Base-by-base conservation (phyloP, 2,113 vertebrate species). In the Myotis brandtii region DNA sequence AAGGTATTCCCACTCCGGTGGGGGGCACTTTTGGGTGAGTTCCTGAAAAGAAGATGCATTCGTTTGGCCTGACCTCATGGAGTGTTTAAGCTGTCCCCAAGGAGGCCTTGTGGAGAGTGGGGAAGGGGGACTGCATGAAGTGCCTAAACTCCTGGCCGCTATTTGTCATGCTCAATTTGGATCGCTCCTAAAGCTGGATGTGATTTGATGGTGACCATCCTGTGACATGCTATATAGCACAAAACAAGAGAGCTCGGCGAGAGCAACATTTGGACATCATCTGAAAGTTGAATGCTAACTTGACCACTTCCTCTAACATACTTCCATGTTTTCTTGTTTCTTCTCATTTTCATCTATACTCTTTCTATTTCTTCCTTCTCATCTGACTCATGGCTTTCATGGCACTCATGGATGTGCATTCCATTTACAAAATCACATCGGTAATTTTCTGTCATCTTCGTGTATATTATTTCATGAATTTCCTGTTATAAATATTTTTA, bases 401-500 rank as follows among this genome's bases (percentile, higher is more conserved):
- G 43, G 83, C 21, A n/a, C 3, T 80, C 37, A 59, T 4, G 9
- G 5, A 32, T 10, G 14, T 46, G 6, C 5, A 7, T 20, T 40
- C 40, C 56, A 46, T 92, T 89, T 79, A 54, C 2, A 66, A n/a
- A 93, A 81, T 54, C 46, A 64, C 46, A 54, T 6, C 54, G 85
- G 5, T 48, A 62, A 77, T 67, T 90, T 95, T 73, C 48, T 89
- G 16, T 80, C 77, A 91, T 40, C 32, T 84, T 89, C 43, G 37
- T 54, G 27, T 48, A 30, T 79, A 56, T 48, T 52, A 54, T 70
- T 84, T 62, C 9, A 64, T 89, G 32, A 91, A 83, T 86, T 81
- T 94, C 72, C 76, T 81, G 17, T 40, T 86, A 86, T 25, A 67
- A 94, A 79, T 92, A 94, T 87, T 96, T 94, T 83, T 54, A 77